Evolutionary conservation across 2,797 vertebrate genomes (phyloP).

Genomic region (Anabas testudineus): DNA sequence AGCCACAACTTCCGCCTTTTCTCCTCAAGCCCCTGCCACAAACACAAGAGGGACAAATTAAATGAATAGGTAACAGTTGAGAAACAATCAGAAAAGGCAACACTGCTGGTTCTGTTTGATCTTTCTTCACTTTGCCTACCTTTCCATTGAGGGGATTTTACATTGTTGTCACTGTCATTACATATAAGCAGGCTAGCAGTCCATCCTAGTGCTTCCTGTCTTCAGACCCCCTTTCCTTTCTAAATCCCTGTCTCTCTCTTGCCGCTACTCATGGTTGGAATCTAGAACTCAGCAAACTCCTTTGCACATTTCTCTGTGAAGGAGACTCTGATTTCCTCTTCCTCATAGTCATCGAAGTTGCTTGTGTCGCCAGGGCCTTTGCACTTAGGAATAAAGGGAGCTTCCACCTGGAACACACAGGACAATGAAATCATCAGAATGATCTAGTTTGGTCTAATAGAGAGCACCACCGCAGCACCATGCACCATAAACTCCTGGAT

Average conservation of each 20-base stretch:
- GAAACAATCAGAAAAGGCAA: constrained; percentile 87
- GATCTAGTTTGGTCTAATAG: neutral
- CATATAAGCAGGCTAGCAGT: constrained; percentile 84
- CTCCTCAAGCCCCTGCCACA: constrained; percentile 68
- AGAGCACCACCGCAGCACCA: neutral
- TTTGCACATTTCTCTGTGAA: constrained; percentile 95
- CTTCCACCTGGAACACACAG: constrained; percentile 87
- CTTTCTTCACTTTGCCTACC: constrained; percentile 74
- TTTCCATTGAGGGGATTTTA: constrained; percentile 69
- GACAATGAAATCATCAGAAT: constrained; percentile 12
- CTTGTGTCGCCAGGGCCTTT: constrained; percentile 96
- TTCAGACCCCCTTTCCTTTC: constrained; percentile 67
- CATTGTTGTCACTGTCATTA: constrained; percentile 80
- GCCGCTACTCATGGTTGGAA: constrained; percentile 68
- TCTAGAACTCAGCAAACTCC: constrained; percentile 96
- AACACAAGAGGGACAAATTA: constrained; percentile 79
- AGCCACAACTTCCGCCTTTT: constrained; percentile 64
- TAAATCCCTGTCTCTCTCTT: constrained; percentile 70
- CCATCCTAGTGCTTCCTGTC: constrained; percentile 73
- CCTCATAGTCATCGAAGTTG: constrained; percentile 97
- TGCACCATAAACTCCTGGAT: neutral
- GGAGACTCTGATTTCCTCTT: constrained; percentile 94
- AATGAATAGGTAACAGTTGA: constrained; percentile 83
- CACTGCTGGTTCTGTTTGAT: constrained; percentile 87
- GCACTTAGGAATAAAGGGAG: constrained; percentile 96